phyloP scores from a whole-genome alignment of 2,797 vertebrate genomes.

The Sebastes jordani region DNA sequence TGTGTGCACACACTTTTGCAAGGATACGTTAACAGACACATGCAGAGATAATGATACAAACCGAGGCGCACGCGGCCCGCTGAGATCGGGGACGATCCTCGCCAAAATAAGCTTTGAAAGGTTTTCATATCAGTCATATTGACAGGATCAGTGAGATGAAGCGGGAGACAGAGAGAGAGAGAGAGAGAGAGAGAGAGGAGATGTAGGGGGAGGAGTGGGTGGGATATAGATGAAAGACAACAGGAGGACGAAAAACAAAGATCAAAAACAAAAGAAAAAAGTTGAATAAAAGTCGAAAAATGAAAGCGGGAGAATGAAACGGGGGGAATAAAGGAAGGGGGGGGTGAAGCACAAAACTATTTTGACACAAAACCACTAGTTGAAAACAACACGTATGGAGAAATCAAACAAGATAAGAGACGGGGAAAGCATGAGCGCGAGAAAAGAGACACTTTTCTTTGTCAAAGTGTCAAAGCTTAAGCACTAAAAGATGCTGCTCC shows the following conservation, averaged over 20 bases:
- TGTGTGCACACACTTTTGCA: slow-evolving; percentile 12
- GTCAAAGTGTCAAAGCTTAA: slow-evolving; percentile 4
- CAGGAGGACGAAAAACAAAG: slow-evolving; percentile 32
- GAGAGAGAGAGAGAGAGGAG: not conserved
- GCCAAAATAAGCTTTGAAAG: slow-evolving; percentile 29
- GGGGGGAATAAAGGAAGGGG: not conserved
- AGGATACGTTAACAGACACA: slow-evolving; percentile 8
- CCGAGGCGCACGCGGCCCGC: not conserved
- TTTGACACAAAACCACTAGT: slow-evolving; percentile 36
- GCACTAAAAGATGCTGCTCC: not conserved
- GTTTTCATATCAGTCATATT: slow-evolving; percentile 50
- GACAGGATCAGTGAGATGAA: slow-evolving; percentile 37
- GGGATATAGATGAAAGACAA: slow-evolving; percentile 24
- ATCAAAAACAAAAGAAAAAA: slow-evolving; percentile 25
- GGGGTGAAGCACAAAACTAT: not conserved
- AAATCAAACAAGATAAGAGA: slow-evolving; percentile 55
- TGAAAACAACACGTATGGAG: slow-evolving; percentile 37
- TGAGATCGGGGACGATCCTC: slow-evolving; percentile 11
- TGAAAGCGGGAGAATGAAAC: slow-evolving; percentile 14
- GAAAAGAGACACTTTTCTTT: slow-evolving; percentile 13
- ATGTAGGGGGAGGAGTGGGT: not conserved
- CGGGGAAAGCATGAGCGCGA: not conserved
- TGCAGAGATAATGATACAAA: not conserved
- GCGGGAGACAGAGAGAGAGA: not conserved
- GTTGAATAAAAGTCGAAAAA: slow-evolving; percentile 17